Percentiles rank a stretch among this genome's conserved stretches.
Evolutionary conservation across 2,113 vertebrate genomes (phyloP).

Genomic region (Proteles cristata): DNA sequence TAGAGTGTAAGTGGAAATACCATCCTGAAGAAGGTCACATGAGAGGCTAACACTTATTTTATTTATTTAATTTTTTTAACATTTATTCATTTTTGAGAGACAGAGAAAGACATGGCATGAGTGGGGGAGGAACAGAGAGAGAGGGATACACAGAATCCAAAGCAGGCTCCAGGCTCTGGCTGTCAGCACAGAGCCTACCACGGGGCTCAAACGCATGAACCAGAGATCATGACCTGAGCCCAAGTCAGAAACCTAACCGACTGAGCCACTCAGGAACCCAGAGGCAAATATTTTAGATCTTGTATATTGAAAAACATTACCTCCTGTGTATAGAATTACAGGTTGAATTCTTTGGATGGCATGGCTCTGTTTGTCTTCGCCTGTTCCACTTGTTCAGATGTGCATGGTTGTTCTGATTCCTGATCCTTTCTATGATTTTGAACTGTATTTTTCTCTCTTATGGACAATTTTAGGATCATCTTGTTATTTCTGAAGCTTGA

Average conservation of each 20-base stretch:
- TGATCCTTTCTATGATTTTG: background rate
- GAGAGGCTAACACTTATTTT: background rate
- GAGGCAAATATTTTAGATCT: background rate
- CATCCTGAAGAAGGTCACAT: background rate
- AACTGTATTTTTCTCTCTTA: background rate
- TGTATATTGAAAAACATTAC: background rate
- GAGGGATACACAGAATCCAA: no score
- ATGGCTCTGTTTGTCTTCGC: background rate
- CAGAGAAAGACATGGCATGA: no score
- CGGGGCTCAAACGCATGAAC: no score
- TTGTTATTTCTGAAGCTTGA: background rate
- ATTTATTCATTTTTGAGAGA: no score
- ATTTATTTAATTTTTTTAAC: no score
- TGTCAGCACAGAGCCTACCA: no score
- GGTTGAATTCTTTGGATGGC: background rate
- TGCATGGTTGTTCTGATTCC: background rate
- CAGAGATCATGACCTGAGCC: no score
- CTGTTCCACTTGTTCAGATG: background rate
- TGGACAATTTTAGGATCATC: background rate
- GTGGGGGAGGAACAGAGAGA: no score
- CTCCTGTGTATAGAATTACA: background rate
- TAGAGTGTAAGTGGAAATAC: background rate
- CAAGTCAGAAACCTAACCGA: no score
- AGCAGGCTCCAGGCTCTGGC: no score
- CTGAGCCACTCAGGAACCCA: no score